phyloP scores from a whole-genome alignment of 2,113 vertebrate species.

The Synodontis membranacea region DNA sequence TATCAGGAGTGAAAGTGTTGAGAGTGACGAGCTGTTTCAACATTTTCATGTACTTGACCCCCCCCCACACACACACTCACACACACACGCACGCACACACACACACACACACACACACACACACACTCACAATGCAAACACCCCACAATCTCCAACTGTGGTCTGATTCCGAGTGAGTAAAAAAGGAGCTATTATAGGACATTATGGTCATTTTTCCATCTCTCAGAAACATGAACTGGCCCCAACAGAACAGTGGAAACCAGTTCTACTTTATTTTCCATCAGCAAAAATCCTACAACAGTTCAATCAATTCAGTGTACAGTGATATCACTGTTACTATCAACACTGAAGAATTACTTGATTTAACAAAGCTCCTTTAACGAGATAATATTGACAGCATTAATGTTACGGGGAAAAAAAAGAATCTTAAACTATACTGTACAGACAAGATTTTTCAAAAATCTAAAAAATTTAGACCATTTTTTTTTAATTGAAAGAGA shows the following conservation, averaged over 20 bases:
- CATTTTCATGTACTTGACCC: constrained; percentile 21
- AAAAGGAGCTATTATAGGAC: not conserved
- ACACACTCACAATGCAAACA: constrained; percentile 7
- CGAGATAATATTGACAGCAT: too few species aligned
- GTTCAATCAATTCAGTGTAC: not conserved
- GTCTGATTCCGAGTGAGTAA: not conserved
- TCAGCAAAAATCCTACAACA: not conserved
- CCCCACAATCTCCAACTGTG: not conserved
- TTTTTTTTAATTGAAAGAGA: too few species aligned
- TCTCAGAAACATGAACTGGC: not conserved
- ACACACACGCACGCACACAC: not conserved
- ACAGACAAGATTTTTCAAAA: too few species aligned
- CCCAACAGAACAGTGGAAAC: not conserved
- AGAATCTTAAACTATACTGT: too few species aligned
- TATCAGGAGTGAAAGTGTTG: constrained; percentile 50
- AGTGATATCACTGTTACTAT: not conserved
- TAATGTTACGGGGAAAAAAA: too few species aligned
- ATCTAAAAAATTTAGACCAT: too few species aligned
- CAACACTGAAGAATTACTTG: not conserved
- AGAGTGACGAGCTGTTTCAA: constrained; percentile 59
- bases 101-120: not conserved
- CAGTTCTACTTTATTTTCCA: not conserved
- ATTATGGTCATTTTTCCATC: not conserved
- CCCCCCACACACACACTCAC: not conserved
- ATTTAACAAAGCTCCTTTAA: not conserved